Evolutionary conservation across 2,888 invertebrate genomes (phyloP).

Genomic region (Callosobruchus maculatus): DNA sequence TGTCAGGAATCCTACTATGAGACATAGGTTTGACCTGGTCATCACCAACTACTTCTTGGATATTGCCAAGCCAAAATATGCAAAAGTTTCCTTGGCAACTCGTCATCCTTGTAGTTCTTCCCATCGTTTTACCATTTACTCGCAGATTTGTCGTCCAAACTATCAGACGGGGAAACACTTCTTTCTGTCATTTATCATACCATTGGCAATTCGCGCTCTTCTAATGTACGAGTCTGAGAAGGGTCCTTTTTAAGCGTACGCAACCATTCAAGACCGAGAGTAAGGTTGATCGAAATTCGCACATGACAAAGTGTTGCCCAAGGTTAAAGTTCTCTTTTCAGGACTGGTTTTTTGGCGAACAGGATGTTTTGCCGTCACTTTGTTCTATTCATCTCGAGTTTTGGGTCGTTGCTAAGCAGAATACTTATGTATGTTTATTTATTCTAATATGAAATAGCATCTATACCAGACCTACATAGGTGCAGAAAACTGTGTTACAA

Average conservation of each 20-base stretch:
- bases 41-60: no score
- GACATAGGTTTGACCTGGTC: no score
- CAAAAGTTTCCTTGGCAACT: no score
- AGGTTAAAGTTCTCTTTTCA: slow-evolving; percentile 7
- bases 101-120: no score
- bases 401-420: background rate
- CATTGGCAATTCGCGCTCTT: background rate
- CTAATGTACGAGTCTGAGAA: background rate
- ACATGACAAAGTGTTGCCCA: slow-evolving; percentile 8
- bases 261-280: background rate
- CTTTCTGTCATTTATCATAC: background rate
- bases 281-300: slow-evolving; percentile 11
- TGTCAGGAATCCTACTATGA: no score
- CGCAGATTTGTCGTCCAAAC: background rate
- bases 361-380: slow-evolving; percentile 5
- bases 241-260: slow-evolving; percentile 5
- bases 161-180: background rate
- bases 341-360: slow-evolving; percentile 1
- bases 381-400: background rate
- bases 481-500: no score
- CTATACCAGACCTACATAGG: no score
- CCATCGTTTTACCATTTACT: no score
- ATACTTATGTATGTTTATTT: background rate
- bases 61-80: no score
- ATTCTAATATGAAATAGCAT: no score